Conservation (phyloP, 53 echinoderm and acorn worm species). For the Astropecten irregularis region DNA sequence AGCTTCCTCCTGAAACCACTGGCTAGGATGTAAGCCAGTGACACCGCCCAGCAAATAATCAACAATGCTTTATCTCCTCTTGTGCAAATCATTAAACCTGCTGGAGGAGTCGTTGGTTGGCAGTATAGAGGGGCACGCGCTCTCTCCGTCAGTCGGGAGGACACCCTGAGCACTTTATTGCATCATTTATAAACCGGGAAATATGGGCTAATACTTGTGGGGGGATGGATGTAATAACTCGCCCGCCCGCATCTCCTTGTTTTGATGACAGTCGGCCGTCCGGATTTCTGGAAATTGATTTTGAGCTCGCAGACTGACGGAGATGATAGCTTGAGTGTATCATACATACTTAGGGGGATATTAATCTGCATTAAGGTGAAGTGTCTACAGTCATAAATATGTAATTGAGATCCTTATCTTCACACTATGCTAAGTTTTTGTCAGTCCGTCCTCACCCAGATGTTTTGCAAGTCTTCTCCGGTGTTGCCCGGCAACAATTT, state of each 20-base stretch:
- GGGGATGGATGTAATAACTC: constrained; percentile 25
- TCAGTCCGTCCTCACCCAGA: too few relatives aligned
- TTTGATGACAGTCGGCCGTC: constrained; percentile 4
- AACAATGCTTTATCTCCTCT: constrained; percentile 43
- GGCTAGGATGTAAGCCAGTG: not conserved
- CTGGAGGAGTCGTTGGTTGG: too few relatives aligned
- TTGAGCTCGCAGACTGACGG: not conserved
- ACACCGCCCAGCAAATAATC: constrained; percentile 36
- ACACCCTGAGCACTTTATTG: constrained; percentile 19
- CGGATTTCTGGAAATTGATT: constrained; percentile 37
- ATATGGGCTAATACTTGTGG: constrained; percentile 20
- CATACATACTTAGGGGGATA: constrained; percentile 1
- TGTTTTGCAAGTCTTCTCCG: too few relatives aligned
- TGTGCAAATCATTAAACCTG: constrained; percentile 24
- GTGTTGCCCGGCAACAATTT: too few relatives aligned
- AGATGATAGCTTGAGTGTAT: not conserved
- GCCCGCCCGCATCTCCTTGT: not conserved
- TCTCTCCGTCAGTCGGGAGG: too few relatives aligned
- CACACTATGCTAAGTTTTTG: too few relatives aligned
- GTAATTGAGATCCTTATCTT: constrained; percentile 24
- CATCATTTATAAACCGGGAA: constrained; percentile 43
- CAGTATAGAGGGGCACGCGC: too few relatives aligned
- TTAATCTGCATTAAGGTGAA: constrained; percentile 9
- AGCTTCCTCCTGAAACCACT: too few relatives aligned
- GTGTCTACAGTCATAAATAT: constrained; percentile 5